These are phyloP conservation scores for Cephus rjabovi DNA, from an alignment of 2,888 invertebrate species.

Conservation along the genomic window DNA sequence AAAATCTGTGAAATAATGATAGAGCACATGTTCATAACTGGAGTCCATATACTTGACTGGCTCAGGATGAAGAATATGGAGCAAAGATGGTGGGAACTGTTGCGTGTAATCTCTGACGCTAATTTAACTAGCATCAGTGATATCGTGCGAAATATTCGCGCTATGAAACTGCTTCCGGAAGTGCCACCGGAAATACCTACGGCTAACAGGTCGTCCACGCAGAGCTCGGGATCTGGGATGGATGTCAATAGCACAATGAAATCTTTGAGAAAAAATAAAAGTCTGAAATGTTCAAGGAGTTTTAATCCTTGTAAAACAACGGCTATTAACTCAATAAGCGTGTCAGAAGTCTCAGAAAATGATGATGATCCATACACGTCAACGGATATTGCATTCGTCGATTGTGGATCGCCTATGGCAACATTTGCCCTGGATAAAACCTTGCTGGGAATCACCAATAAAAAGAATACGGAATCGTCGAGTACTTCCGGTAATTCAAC, in stretches of 20 bases:
- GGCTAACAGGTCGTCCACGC: background rate
- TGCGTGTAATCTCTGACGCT: background rate
- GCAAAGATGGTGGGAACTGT: slow-evolving; percentile 46
- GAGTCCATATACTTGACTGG: slow-evolving; percentile 56
- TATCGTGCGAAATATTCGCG: slow-evolving; percentile 28
- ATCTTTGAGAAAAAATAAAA: background rate
- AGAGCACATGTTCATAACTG: slow-evolving; percentile 52
- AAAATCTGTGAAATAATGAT: slow-evolving; percentile 50
- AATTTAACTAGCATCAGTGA: slow-evolving; percentile 15
- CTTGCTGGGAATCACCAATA: background rate
- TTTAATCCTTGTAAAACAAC: background rate
- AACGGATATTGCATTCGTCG: slow-evolving; percentile 52
- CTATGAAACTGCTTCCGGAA: background rate
- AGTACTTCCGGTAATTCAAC: background rate
- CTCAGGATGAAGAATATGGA: slow-evolving; percentile 39
- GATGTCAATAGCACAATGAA: background rate
- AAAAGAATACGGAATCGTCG: background rate
- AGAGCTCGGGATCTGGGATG: background rate
- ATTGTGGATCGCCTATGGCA: slow-evolving; percentile 44
- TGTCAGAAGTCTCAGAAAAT: slow-evolving; percentile 21
- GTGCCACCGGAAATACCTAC: background rate
- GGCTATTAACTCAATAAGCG: background rate
- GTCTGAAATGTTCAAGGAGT: background rate
- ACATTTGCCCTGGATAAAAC: background rate
- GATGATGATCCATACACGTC: slow-evolving; percentile 39